Base-by-base conservation (phyloP, 2,888 invertebrate species). In the Neoitamus cyanurus region DNA sequence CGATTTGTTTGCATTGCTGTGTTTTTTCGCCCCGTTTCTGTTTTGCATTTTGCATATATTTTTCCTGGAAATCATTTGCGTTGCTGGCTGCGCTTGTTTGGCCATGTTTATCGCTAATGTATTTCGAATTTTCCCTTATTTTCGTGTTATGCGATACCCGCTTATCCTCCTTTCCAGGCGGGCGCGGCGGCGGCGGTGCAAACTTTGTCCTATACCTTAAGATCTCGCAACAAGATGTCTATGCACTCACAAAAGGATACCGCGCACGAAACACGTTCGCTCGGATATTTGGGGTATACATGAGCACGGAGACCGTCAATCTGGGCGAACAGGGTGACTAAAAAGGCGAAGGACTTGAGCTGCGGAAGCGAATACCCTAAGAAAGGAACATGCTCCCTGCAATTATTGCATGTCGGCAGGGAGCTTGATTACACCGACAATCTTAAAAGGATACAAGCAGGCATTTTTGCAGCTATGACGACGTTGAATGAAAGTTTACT, bases 41-140 rank as follows among this genome's bases (percentile, higher is more conserved):
- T 20, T 58, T 58, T 58, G 58, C 58, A 58, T 58, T 25, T 58
- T 58, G 58, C 58, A 58, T 58, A 58, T 58, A 58, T 58, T 58
- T 58, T 58, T 58, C 9, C 58, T 58, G 25, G 75, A 28, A 75
- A 75, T 75, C 15, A 75, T 75, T 75, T 75, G 25, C 28, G 75
- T 75, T 75, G 36, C 20, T 25, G 73, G n/a, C 25, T 75, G 28
- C 28, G 42, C 36, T 75, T 75, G 75, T 42, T 42, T 75, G 75
- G 36, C 42, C n/a, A 25, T 42, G 42, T 75, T 75, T 75, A 42
- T 75, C 42, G 34, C 20, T 73, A 73, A 73, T 75, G 75, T 42
- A 75, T 75, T 75, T 37, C 42, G 42, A 42, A 42, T 75, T 75
- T 70, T 42, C 42, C 37, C 75, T 42, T 75, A 42, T 42, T 75